Percentiles rank a stretch among this genome's conserved stretches.
Conservation (phyloP, 1,140 invertebrate species). For the Microvelia longipes region DNA sequence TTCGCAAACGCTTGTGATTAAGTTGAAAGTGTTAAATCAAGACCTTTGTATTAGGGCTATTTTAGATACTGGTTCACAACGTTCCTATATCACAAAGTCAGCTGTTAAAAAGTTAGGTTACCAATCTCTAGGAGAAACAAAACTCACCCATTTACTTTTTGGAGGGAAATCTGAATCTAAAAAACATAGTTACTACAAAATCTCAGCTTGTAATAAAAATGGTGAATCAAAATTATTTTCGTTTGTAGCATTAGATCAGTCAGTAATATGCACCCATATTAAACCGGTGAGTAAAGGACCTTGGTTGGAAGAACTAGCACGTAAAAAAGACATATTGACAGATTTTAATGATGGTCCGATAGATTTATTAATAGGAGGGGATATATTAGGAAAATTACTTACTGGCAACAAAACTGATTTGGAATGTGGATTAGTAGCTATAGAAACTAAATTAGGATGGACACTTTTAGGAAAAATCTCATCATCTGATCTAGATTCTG, state of each 20-base stretch:
- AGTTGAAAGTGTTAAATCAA: not conserved
- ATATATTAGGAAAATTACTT: no score
- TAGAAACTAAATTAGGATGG: not conserved
- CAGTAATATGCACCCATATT: not conserved
- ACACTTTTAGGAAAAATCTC: not conserved
- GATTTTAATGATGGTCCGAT: not conserved
- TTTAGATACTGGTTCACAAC: not conserved
- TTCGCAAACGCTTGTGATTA: not conserved
- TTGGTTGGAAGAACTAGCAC: not conserved
- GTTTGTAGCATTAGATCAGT: not conserved
- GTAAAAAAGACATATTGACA: not conserved
- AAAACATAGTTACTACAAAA: not conserved
- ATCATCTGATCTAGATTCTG: not conserved
- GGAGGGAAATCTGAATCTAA: not conserved
- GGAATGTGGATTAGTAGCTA: not conserved
- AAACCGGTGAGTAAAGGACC: not conserved
- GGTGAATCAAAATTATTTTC: not conserved
- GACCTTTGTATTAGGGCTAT: not conserved
- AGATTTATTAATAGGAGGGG: not conserved
- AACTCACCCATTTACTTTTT: not conserved
- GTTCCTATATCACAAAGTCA: not conserved
- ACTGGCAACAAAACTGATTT: not conserved
- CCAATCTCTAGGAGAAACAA: not conserved
- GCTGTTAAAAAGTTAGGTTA: not conserved
- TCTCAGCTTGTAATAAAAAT: not conserved